These are phyloP conservation scores for Hydrochoerus hydrochaeris DNA, from an alignment of 2,113 vertebrate genomes.

Conservation along the genomic window DNA sequence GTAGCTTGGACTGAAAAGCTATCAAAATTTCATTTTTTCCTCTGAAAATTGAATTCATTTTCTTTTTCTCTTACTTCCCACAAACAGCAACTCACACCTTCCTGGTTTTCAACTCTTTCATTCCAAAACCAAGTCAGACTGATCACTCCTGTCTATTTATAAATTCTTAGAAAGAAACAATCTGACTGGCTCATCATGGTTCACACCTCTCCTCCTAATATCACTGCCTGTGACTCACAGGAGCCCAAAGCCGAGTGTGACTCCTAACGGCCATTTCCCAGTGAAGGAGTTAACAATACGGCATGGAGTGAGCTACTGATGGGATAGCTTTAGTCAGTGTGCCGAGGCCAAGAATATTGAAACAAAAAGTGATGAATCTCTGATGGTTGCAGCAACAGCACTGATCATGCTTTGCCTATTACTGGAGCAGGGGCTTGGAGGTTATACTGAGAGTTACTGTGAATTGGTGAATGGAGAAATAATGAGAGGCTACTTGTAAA, in stretches of 20 bases:
- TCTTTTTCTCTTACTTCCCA: background rate
- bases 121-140: conserved; percentile 6
- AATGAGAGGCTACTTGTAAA: background rate
- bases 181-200: background rate
- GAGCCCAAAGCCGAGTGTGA: background rate
- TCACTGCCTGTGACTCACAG: background rate
- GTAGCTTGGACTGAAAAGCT: background rate
- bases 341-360: background rate
- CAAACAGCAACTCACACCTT: background rate
- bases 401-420: background rate
- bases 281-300: background rate
- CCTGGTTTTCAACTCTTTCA: background rate
- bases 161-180: conserved; percentile 6
- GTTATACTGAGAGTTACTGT: background rate
- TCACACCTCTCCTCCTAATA: background rate
- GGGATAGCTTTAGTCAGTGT: background rate
- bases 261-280: background rate
- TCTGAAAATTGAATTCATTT: background rate
- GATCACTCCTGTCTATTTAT: conserved; percentile 7
- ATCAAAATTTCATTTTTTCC: background rate
- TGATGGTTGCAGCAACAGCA: background rate
- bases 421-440: background rate
- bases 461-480: background rate
- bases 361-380: background rate
- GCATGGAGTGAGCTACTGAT: background rate